These are phyloP conservation scores for Chaitophorus viminalis DNA, from an alignment of 2,888 invertebrate species.

Conservation along the genomic window DNA sequence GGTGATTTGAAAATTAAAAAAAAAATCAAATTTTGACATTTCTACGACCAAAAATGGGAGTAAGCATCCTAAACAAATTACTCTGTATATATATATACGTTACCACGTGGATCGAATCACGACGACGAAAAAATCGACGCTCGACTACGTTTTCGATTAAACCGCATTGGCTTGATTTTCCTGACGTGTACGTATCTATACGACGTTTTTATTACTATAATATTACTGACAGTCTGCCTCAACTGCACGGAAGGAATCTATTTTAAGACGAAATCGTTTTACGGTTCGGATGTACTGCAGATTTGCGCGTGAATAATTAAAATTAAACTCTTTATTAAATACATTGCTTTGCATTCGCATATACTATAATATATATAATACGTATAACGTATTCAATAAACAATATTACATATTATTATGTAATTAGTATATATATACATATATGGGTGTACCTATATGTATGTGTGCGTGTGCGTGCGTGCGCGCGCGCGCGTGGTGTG, in stretches of 20 bases:
- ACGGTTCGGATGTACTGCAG: neutral
- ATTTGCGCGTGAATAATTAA: neutral
- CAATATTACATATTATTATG: too few species aligned
- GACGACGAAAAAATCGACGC: conserved; percentile 8
- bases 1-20: too few species aligned
- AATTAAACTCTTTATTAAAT: neutral
- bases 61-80: neutral
- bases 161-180: neutral
- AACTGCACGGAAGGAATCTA: neutral
- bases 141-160: conserved; percentile 29
- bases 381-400: too few species aligned
- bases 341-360: neutral
- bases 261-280: neutral
- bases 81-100: too few species aligned
- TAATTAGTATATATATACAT: too few species aligned
- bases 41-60: too few species aligned
- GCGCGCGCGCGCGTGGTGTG: too few species aligned
- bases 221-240: neutral
- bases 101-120: neutral
- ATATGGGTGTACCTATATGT: too few species aligned
- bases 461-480: neutral
- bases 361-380: too few species aligned
- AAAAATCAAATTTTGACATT: too few species aligned
- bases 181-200: neutral
- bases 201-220: neutral